Conservation (phyloP, 35 echinoderm and acorn worm species). For the Amphiura filiformis region DNA sequence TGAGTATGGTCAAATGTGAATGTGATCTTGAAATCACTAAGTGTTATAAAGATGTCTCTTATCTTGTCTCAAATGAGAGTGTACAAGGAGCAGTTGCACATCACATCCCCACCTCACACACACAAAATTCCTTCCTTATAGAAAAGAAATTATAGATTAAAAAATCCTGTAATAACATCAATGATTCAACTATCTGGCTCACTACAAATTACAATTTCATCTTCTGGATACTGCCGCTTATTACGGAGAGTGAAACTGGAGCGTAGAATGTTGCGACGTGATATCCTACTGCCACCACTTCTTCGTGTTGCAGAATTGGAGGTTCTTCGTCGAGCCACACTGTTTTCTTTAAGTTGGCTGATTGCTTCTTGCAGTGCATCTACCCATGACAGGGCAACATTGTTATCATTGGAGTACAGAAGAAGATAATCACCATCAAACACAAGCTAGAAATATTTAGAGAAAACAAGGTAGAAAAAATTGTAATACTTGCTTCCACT, state of each 20-base stretch:
- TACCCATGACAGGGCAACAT: conserved; percentile 69
- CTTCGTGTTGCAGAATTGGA: neutral
- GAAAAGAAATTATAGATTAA: too few relatives aligned
- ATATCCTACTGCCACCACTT: neutral
- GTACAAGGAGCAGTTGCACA: too few relatives aligned
- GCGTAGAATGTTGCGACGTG: conserved; percentile 24
- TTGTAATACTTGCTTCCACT: too few relatives aligned
- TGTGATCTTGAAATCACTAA: too few relatives aligned
- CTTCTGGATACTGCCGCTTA: conserved; percentile 30
- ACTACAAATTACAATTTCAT: conserved; percentile 12
- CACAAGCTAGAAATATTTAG: conserved; percentile 28
- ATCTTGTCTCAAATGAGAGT: too few relatives aligned
- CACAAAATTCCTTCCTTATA: too few relatives aligned
- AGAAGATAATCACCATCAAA: conserved; percentile 59
- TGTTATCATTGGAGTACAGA: conserved; percentile 60
- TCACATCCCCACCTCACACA: too few relatives aligned
- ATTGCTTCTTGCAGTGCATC: conserved; percentile 62
- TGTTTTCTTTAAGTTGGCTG: conserved; percentile 18
- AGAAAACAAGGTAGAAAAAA: too few relatives aligned
- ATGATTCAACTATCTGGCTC: neutral
- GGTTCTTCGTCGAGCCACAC: conserved; percentile 38
- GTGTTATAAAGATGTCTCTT: too few relatives aligned
- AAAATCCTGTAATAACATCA: neutral
- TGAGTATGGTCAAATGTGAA: too few relatives aligned
- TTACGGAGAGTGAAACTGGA: conserved; percentile 36